phyloP scores from a whole-genome alignment of 2,888 invertebrate species.

The Sarcophaga carnaria region DNA sequence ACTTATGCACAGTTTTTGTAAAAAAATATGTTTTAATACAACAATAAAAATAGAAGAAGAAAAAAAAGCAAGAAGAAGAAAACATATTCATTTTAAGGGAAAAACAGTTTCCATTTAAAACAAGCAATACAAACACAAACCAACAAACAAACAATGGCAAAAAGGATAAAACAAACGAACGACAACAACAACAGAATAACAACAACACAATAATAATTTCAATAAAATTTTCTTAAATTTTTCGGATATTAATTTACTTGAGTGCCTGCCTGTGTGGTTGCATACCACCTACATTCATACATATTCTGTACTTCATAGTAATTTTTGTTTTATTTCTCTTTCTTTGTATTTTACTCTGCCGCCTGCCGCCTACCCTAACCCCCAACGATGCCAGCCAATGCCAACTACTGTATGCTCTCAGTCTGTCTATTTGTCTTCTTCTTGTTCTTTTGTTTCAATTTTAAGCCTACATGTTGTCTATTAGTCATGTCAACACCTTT shows the following conservation, averaged over 20 bases:
- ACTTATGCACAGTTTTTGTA: too few relatives aligned
- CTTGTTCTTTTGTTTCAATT: neutral
- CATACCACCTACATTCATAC: neutral
- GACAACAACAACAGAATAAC: neutral
- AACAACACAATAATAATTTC: neutral
- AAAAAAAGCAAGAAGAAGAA: too few relatives aligned
- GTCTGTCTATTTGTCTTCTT: neutral
- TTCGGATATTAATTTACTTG: constrained; percentile 59
- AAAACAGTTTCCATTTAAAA: neutral
- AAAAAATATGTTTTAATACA: too few relatives aligned
- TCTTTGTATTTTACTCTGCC: neutral
- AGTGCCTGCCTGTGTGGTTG: constrained; percentile 19
- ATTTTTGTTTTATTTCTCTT: neutral
- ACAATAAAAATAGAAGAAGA: too few relatives aligned
- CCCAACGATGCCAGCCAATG: neutral
- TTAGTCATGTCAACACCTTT: constrained; percentile 62
- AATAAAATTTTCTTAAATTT: constrained; percentile 44
- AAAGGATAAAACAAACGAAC: neutral
- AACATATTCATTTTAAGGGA: too few relatives aligned
- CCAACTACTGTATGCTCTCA: neutral
- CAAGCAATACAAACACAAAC: neutral
- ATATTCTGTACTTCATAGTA: neutral
- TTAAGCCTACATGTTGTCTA: constrained; percentile 8
- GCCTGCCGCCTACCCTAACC: neutral
- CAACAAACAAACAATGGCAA: neutral